Conservation (phyloP, 1,140 invertebrate species). For the Drosophila malerkotliana region DNA sequence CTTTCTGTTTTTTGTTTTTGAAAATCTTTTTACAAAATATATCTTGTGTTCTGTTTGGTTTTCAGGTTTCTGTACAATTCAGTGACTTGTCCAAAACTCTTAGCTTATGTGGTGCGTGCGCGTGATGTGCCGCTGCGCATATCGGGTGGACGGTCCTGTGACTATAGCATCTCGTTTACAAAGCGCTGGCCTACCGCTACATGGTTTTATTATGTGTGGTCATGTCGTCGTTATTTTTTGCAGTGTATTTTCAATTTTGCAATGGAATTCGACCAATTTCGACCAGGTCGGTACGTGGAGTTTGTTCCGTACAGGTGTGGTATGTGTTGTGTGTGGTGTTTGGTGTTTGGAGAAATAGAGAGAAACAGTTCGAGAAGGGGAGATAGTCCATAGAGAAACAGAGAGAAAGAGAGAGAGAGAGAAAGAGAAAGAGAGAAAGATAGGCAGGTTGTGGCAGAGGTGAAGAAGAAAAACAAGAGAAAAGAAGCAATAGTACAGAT, state of each 20-base stretch:
- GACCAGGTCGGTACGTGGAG: slow-evolving; percentile 37
- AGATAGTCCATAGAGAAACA: slow-evolving; percentile 51
- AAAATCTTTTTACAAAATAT: slow-evolving; percentile 79
- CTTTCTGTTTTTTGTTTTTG: slow-evolving; percentile 27
- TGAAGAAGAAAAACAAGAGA: slow-evolving; percentile 78
- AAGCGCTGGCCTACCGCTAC: slow-evolving; percentile 83
- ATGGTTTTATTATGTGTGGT: slow-evolving; percentile 52
- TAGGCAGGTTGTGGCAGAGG: slow-evolving; percentile 65
- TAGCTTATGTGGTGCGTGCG: slow-evolving; percentile 81
- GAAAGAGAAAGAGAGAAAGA: slow-evolving; percentile 49
- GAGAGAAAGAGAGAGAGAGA: slow-evolving; percentile 46
- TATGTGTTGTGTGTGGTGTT: slow-evolving; percentile 20
- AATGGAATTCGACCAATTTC: slow-evolving; percentile 49
- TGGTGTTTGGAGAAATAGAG: slow-evolving; percentile 32
- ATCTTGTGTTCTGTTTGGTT: slow-evolving; percentile 53
- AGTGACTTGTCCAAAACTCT: slow-evolving; percentile 57
- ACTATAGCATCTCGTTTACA: slow-evolving; percentile 84
- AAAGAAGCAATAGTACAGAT: slow-evolving; percentile 82
- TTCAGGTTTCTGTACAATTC: slow-evolving; percentile 44
- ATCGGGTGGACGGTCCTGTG: slow-evolving; percentile 81
- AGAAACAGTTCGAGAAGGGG: slow-evolving; percentile 46
- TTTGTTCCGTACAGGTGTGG: slow-evolving; percentile 26
- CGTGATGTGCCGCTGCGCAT: slow-evolving; percentile 77
- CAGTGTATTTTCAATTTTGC: slow-evolving; percentile 42
- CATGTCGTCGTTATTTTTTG: slow-evolving; percentile 26